phyloP scores from a whole-genome alignment of 1,140 invertebrate genomes.

The Trachymyrmex septentrionalis region DNA sequence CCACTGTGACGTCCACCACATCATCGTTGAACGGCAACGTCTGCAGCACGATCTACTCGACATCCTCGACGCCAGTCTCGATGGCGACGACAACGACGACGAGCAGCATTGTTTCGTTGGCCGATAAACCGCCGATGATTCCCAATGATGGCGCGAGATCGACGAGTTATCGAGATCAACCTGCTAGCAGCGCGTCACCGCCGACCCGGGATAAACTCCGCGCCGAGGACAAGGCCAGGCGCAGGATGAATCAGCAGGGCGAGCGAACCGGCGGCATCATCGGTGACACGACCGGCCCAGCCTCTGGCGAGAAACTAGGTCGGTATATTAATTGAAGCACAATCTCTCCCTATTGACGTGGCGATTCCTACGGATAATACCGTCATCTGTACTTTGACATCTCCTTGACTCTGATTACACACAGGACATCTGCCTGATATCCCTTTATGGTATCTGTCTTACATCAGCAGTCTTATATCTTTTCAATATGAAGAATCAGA shows the following conservation, averaged over 20 bases:
- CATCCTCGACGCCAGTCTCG: conserved; percentile 36
- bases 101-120: conserved; percentile 40
- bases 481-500: background rate
- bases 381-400: conserved; percentile 3
- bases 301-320: conserved; percentile 82
- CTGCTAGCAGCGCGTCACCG: conserved; percentile 91
- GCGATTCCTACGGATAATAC: background rate
- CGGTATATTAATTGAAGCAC: conserved; percentile 59
- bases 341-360: conserved; percentile 14
- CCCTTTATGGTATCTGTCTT: background rate
- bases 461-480: background rate
- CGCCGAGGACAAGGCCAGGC: conserved; percentile 90
- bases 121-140: conserved; percentile 81
- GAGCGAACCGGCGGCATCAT: conserved; percentile 70
- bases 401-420: conserved; percentile 16
- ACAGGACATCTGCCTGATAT: background rate
- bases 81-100: conserved; percentile 33
- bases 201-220: conserved; percentile 91
- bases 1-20: conserved; percentile 54
- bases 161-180: conserved; percentile 87
- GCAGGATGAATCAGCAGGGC: conserved; percentile 83
- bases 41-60: conserved; percentile 46
- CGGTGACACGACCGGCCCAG: conserved; percentile 67
- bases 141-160: conserved; percentile 75
- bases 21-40: conserved; percentile 60